These are phyloP conservation scores for Cyanistes caeruleus DNA, from an alignment of 2,113 vertebrate genomes.

Conservation along the genomic window DNA sequence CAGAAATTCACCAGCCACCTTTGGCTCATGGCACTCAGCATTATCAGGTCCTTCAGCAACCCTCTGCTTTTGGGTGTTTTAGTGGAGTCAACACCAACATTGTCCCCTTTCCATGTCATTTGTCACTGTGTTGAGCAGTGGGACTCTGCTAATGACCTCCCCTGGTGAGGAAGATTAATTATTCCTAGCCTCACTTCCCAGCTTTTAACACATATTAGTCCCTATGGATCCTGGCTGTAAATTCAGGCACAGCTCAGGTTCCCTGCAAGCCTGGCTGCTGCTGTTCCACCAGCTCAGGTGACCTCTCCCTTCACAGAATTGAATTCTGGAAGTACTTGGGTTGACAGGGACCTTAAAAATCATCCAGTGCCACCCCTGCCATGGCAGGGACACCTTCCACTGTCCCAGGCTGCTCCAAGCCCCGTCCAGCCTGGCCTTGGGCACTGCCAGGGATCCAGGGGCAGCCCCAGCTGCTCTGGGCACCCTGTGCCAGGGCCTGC, in stretches of 20 bases:
- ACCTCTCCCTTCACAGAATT: not conserved
- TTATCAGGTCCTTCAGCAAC: not conserved
- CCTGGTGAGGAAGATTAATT: not conserved
- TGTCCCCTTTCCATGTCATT: not conserved
- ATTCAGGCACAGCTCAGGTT: not conserved
- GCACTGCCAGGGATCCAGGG: not conserved
- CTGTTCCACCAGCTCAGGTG: not conserved
- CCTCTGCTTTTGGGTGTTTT: not conserved
- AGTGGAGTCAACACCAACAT: not conserved
- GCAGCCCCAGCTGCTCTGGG: not conserved
- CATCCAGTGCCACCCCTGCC: not conserved
- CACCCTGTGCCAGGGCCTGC: not conserved
- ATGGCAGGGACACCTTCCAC: not conserved
- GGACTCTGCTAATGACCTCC: not conserved
- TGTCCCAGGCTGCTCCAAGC: not conserved
- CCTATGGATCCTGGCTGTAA: not conserved
- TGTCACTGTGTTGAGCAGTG: not conserved
- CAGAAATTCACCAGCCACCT: not conserved
- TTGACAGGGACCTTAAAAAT: not conserved
- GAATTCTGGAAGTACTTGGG: not conserved
- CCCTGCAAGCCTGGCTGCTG: not conserved
- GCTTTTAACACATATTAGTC: not conserved
- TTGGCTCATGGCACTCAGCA: not conserved
- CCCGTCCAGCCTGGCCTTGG: not conserved
- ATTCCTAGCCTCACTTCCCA: not conserved